phyloP scores from a whole-genome alignment of 1,140 invertebrate species.

The Ceratosolen solmsi region DNA sequence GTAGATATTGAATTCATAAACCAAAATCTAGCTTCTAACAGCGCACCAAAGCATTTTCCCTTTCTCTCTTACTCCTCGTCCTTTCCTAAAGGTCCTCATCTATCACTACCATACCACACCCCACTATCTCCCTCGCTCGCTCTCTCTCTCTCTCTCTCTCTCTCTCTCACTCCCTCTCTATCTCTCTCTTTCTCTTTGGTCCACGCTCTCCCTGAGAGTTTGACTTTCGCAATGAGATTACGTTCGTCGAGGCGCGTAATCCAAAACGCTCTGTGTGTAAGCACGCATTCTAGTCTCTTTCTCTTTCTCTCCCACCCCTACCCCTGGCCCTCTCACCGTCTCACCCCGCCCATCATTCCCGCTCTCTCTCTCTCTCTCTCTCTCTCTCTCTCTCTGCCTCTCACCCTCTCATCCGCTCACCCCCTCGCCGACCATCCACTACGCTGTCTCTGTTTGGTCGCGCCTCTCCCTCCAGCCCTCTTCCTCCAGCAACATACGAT shows the following conservation, averaged over 20 bases:
- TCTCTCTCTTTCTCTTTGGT: too few species aligned
- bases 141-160: too few species aligned
- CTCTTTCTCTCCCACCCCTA: neutral
- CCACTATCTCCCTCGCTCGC: neutral
- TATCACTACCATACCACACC: too few species aligned
- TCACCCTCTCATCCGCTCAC: neutral
- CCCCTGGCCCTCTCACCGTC: too few species aligned
- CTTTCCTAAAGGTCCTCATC: too few species aligned
- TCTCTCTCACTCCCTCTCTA: neutral
- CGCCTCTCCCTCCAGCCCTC: neutral
- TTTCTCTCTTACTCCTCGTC: neutral
- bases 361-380: neutral
- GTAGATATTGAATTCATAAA: conserved; percentile 38
- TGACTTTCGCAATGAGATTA: conserved; percentile 34
- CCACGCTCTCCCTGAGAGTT: neutral
- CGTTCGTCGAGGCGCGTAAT: conserved; percentile 33
- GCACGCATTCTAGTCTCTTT: neutral
- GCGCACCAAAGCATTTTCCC: neutral
- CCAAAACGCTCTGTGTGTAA: conserved; percentile 13
- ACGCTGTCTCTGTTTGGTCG: neutral
- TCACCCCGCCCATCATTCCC: too few species aligned
- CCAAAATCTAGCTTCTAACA: conserved; percentile 22
- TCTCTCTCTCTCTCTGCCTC: too few species aligned
- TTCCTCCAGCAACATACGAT: neutral
- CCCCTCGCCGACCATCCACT: neutral